Evolutionary conservation across 2,888 invertebrate genomes (phyloP), one percentile per base, ranked within the genome.

Genomic region (Chloromyia formosa): DNA sequence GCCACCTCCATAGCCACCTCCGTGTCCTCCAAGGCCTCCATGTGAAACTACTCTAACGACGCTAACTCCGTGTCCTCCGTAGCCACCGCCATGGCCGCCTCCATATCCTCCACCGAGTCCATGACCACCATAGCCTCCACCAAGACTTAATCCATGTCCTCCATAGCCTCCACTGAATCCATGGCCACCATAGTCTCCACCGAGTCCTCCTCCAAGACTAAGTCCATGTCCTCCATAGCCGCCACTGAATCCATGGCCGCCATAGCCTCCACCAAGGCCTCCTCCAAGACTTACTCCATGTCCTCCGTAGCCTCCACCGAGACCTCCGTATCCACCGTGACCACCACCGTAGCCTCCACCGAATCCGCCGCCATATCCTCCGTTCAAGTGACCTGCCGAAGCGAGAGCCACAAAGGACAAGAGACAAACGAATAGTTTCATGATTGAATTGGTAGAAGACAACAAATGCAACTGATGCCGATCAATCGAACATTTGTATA

Each of bases 371-470:
- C 40, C n/a, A 27, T 75, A 72, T 10, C 75, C 68, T 42, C 74
- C 72, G 4, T 77, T 71, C 54, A 78, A 75, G 45, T 77, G 77
- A 5, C 75, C 78, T 49, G 77, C 56, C 53, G 77, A 76, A 20
- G 66, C 42, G 20, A 22, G 27, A 35, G 27, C 66, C 12, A 66
- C 14, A 9, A n/a, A 12, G 12, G 16, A 14, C 22, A 66, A 42
- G 14, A 66, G 49, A 22, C 49, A 66, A 14, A 66, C 45, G n/a
- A 66, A 9, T 22, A 66, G 22, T 66, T 66, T 45, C 66, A 66
- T 66, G 66, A 12, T 35, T 35, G 27, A 7, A 35, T 35, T 35
- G 27, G 7, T 7, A 35, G 27, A 35, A 35, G 27, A 35, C 27
- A 35, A 35, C 3, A 35, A 35, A 35, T 35, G 27, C 27, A 35